These are phyloP conservation scores for Hylomyscus alleni DNA, from an alignment of 2,797 vertebrate species.

Conservation along the genomic window DNA sequence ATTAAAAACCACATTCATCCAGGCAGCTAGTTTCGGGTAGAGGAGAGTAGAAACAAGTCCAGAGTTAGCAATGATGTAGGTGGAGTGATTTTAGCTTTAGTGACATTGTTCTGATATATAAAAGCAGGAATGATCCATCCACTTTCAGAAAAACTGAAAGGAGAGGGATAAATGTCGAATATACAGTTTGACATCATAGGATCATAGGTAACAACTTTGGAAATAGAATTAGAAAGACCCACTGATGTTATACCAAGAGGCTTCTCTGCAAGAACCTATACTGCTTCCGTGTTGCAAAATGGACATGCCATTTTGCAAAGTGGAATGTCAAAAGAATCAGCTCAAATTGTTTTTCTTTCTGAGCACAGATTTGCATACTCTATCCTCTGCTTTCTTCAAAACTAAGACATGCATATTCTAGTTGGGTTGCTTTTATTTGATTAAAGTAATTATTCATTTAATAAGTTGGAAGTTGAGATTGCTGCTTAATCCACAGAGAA, in stretches of 20 bases:
- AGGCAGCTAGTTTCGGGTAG: conserved; percentile 52
- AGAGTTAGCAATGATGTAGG: neutral
- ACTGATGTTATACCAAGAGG: neutral
- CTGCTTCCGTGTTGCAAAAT: neutral
- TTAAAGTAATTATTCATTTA: conserved; percentile 37
- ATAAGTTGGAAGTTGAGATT: conserved; percentile 33
- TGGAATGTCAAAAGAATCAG: accelerated
- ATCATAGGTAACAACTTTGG: neutral
- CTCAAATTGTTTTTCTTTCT: neutral
- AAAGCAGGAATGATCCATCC: conserved; percentile 1
- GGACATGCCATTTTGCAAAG: neutral
- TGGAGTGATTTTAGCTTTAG: neutral
- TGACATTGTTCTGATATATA: conserved; percentile 20
- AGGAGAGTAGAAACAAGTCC: neutral
- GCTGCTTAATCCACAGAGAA: conserved; percentile 7
- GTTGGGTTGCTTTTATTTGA: conserved; percentile 25
- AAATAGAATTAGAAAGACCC: neutral
- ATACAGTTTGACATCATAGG: neutral
- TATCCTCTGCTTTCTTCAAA: neutral
- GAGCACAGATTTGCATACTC: neutral
- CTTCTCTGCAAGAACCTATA: neutral
- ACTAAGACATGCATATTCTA: neutral
- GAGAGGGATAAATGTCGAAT: neutral
- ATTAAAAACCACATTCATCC: conserved; percentile 61
- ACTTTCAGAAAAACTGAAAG: conserved; percentile 20